Percentiles rank a stretch among this genome's conserved stretches.
phyloP scores from a whole-genome alignment of 2,888 invertebrate genomes.

The Germaria angustata region DNA sequence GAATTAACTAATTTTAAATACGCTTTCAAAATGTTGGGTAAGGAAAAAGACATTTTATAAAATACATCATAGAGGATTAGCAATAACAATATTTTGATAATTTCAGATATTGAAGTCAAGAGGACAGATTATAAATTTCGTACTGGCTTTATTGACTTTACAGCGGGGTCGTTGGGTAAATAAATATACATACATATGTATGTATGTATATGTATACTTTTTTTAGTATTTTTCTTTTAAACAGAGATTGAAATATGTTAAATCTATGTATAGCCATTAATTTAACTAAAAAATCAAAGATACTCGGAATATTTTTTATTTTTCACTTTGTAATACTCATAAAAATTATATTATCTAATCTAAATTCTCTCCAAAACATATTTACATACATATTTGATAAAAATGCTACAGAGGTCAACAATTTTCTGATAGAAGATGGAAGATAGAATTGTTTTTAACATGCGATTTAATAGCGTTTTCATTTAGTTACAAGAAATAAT shows the following conservation, averaged over 20 bases:
- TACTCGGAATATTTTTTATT: no score
- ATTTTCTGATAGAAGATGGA: no score
- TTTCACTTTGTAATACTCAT: no score
- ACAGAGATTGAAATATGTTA: slow-evolving; percentile 1
- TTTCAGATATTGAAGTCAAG: slow-evolving; percentile 51
- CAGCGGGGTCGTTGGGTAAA: slow-evolving; percentile 90
- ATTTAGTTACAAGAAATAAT: no score
- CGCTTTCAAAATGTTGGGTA: slow-evolving; percentile 51
- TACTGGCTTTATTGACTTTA: slow-evolving; percentile 87
- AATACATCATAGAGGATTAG: neutral
- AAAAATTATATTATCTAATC: no score
- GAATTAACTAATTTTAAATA: slow-evolving; percentile 2
- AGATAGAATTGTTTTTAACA: no score
- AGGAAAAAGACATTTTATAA: neutral
- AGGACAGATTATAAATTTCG: slow-evolving; percentile 59
- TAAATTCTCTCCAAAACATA: no score
- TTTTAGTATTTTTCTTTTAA: neutral
- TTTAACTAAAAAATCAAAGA: neutral
- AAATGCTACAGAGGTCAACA: no score
- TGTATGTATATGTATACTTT: no score
- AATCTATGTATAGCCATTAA: neutral
- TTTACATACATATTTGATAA: no score
- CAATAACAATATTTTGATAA: neutral
- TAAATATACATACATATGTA: no score
- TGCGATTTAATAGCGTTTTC: no score